phyloP scores from a whole-genome alignment of 1,140 invertebrate species.

The Heliconius nattereri region DNA sequence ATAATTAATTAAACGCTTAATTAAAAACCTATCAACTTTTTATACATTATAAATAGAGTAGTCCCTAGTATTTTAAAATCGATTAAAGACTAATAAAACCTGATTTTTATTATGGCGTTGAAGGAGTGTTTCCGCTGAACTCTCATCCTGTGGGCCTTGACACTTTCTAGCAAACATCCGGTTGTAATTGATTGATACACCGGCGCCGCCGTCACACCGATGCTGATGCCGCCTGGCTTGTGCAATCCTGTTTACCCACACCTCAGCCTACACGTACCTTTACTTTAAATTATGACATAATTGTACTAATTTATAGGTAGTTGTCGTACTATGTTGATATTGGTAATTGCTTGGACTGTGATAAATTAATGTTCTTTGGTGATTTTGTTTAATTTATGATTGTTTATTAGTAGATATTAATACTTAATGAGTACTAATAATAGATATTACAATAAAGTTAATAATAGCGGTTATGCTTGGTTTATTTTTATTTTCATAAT shows the following conservation, averaged over 20 bases:
- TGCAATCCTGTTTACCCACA: not conserved
- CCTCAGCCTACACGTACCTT: not conserved
- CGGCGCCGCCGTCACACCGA: not conserved
- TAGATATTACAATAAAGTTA: too few relatives aligned
- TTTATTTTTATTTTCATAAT: too few relatives aligned
- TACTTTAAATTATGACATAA: conserved; percentile 3
- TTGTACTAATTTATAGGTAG: not conserved
- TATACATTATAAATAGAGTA: not conserved
- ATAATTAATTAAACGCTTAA: not conserved
- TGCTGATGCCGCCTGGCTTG: not conserved
- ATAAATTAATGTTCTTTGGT: not conserved
- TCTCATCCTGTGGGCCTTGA: not conserved
- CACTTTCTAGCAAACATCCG: conserved; percentile 28
- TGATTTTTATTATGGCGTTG: not conserved
- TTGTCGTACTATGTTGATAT: not conserved
- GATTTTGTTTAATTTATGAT: not conserved
- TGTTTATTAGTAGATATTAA: not conserved
- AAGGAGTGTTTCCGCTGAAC: not conserved
- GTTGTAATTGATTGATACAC: conserved; percentile 8
- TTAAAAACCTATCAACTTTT: not conserved
- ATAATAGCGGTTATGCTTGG: too few relatives aligned
- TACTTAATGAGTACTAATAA: not conserved
- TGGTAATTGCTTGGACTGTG: not conserved
- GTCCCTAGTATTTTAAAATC: not conserved
- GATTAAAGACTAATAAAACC: not conserved